A percentile compares a stretch with the other conserved stretches of the same genome.
These are phyloP conservation scores for Heloderma charlesbogerti DNA, from an alignment of 2,113 vertebrate species.

Conservation along the genomic window DNA sequence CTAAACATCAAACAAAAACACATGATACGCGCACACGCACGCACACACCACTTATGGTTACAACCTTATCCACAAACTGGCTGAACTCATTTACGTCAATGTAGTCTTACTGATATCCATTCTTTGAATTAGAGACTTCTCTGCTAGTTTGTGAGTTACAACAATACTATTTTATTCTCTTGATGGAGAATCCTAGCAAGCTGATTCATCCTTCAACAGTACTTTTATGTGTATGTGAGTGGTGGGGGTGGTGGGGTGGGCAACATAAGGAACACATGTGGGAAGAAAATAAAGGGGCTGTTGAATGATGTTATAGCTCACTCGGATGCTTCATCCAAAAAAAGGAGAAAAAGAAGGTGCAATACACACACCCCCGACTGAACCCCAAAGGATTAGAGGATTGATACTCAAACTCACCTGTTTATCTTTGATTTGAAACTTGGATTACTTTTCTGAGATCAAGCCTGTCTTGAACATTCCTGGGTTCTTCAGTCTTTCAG, in stretches of 20 bases:
- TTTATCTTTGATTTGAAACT: slow-evolving; percentile 24
- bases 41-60: neutral
- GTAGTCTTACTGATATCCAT: neutral
- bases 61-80: neutral
- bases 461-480: neutral
- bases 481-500: neutral
- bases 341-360: neutral
- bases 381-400: slow-evolving; percentile 5
- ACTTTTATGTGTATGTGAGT: slow-evolving; percentile 15
- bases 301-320: slow-evolving; percentile 20
- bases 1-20: neutral
- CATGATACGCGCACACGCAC: neutral
- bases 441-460: neutral
- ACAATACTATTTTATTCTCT: neutral
- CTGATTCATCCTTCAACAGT: slow-evolving; percentile 35
- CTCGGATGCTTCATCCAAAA: neutral
- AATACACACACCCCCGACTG: neutral
- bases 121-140: neutral
- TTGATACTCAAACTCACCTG: neutral
- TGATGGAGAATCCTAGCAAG: neutral
- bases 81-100: neutral
- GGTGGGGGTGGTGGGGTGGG: neutral
- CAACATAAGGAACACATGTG: slow-evolving; percentile 25
- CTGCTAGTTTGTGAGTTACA: neutral
- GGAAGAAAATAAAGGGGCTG: slow-evolving; percentile 11